Evolutionary conservation across 2,797 vertebrate genomes (phyloP), one percentile per base, ranked within the genome.

Genomic region (Diceros bicornis): DNA sequence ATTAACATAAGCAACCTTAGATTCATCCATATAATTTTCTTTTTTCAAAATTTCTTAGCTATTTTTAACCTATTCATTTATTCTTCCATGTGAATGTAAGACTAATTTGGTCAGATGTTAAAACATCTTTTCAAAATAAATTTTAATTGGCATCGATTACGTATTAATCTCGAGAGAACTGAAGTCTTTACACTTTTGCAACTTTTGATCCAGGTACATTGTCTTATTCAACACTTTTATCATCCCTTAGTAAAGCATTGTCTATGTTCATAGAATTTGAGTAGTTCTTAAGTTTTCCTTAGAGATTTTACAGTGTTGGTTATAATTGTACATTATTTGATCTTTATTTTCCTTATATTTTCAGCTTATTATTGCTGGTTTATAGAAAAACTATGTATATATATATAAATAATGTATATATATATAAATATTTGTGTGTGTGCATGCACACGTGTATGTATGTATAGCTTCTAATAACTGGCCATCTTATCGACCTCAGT

Each of bases 81-180:
- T 87, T 95, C 18, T 92, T 84, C 25, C 57, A 25, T 61, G 27
- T 87, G 14, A 52, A 29, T 6, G 7, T 81, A 77, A 37, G 14
- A 82, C 25, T 69, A 77, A 55, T 81, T 95, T 87, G 27, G 66
- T 44, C 61, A 95, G 37, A 89, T 87, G 94, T 93, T 68, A 83
- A 94, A 91, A 50, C 23, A 78, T 68, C 66, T 82, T 92, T 93
- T 86, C 20, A 89, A 89, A 86, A 79, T 83, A 82, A 86, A 86
- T 29, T 62, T 47, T 34, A 47, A 61, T n/a, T 78, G 7, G 61
- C 92, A 90, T 50, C 44, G 64, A 96, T 93, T 29, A 34, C 8
- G 18, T 79, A 41, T 55, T 44, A 59, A 64, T 75, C 57, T 94
- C 37, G 52, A 91, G 41, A 88, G 62, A 92, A 79, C 18, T 16